Conservation (phyloP, 2,888 invertebrate genomes). For the Hoplodrina blanda region DNA sequence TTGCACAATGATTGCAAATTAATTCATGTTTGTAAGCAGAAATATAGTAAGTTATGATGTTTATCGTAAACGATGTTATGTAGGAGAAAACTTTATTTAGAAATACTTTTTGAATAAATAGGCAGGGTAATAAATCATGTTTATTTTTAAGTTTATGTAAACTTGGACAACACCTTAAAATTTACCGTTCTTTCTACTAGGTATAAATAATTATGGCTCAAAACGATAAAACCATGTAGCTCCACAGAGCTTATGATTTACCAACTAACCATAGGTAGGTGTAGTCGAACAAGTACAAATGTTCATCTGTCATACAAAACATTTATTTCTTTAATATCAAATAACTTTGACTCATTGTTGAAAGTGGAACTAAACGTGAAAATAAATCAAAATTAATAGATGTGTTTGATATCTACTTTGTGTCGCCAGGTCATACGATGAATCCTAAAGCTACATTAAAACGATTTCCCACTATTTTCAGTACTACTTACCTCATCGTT, state of each 20-base stretch:
- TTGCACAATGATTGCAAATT: constrained; percentile 20
- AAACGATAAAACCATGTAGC: neutral
- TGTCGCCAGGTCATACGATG: too few species aligned
- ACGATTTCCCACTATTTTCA: too few species aligned
- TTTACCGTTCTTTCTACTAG: neutral
- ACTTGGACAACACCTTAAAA: neutral
- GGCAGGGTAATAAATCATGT: neutral
- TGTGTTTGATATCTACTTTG: neutral
- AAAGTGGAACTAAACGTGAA: neutral
- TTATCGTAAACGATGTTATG: neutral
- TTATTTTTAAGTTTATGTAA: neutral
- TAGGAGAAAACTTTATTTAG: constrained; percentile 1
- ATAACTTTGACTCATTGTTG: neutral
- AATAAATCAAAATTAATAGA: neutral
- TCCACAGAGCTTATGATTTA: neutral
- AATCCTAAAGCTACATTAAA: too few species aligned
- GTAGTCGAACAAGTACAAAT: too few species aligned
- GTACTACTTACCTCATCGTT: too few species aligned
- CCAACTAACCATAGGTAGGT: neutral
- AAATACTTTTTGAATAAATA: neutral
- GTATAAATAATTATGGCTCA: neutral
- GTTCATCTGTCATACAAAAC: too few species aligned
- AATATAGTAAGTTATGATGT: neutral
- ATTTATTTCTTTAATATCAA: too few species aligned
- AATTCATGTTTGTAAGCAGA: constrained; percentile 11